A percentile compares a stretch with the other conserved stretches of the same genome.
Evolutionary conservation across 2,113 vertebrate genomes (phyloP).

Genomic region (Siniperca knerii): DNA sequence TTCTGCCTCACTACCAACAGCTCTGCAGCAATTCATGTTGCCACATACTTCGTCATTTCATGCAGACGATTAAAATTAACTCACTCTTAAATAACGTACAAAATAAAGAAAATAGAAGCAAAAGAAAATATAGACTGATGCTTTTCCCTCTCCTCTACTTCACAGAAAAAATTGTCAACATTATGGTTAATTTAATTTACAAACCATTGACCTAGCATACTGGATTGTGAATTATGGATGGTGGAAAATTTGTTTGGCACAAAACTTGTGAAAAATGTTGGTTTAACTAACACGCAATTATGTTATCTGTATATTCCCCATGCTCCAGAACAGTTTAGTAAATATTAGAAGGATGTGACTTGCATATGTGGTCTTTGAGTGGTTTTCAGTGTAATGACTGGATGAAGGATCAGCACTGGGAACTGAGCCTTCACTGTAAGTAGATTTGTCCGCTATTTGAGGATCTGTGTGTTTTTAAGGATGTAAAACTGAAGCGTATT

Average conservation of each 20-base stretch:
- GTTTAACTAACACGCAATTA: background rate
- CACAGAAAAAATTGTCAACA: background rate
- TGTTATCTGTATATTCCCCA: slow-evolving; percentile 1
- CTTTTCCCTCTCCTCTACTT: background rate
- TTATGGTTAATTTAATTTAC: background rate
- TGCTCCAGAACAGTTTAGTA: background rate
- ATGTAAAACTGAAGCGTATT: slow-evolving; percentile 23
- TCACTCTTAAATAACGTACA: background rate
- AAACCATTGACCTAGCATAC: fast-evolving
- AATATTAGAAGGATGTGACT: background rate
- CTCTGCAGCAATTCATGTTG: background rate
- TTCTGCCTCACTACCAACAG: background rate
- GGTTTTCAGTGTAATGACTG: slow-evolving; percentile 4
- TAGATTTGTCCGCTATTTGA: slow-evolving; percentile 24
- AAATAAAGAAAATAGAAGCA: background rate
- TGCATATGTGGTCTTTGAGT: background rate
- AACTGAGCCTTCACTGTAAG: background rate
- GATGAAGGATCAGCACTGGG: slow-evolving; percentile 25
- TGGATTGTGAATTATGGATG: background rate
- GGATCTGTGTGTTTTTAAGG: slow-evolving; percentile 41
- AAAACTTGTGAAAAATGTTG: background rate
- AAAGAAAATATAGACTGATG: background rate
- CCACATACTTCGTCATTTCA: background rate
- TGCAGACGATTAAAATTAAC: background rate
- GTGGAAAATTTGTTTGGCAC: background rate